phyloP scores from a whole-genome alignment of 2,113 vertebrate genomes.

The Stercorarius parasiticus region DNA sequence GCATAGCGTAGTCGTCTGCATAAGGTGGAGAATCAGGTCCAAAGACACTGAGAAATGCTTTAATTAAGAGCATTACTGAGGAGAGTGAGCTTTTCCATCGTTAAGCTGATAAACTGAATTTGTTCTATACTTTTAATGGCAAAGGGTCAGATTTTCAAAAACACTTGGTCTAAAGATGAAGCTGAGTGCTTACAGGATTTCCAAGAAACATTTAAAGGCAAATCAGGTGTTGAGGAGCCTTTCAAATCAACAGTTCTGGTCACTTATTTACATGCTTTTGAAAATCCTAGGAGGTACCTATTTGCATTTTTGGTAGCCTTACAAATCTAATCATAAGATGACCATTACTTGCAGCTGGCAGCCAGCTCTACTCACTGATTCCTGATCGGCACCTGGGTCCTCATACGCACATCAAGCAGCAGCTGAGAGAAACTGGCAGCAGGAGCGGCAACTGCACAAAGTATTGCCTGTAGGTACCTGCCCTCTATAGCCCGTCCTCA shows the following conservation, averaged over 20 bases:
- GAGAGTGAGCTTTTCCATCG: neutral
- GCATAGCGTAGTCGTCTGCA: conserved; percentile 16
- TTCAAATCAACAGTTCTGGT: neutral
- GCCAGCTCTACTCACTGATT: neutral
- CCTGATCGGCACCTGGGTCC: neutral
- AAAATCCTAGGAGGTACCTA: neutral
- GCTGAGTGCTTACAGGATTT: neutral
- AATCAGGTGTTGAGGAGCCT: neutral
- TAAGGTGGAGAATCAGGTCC: conserved; percentile 57
- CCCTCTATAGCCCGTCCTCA: too few species aligned
- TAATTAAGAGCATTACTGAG: conserved; percentile 38
- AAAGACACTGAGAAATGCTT: conserved; percentile 47
- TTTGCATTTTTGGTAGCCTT: neutral
- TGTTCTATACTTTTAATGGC: neutral
- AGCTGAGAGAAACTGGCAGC: neutral
- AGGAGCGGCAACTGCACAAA: neutral
- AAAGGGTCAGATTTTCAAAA: conserved; percentile 4
- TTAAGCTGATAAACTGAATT: neutral
- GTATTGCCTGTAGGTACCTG: neutral
- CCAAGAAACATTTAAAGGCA: neutral
- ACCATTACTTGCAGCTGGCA: neutral
- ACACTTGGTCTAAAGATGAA: neutral
- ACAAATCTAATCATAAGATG: neutral
- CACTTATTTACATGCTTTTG: neutral
- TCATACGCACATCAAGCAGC: neutral